Evolutionary conservation across 2,888 invertebrate species (phyloP).

Genomic region (Hoplodrina ambigua): DNA sequence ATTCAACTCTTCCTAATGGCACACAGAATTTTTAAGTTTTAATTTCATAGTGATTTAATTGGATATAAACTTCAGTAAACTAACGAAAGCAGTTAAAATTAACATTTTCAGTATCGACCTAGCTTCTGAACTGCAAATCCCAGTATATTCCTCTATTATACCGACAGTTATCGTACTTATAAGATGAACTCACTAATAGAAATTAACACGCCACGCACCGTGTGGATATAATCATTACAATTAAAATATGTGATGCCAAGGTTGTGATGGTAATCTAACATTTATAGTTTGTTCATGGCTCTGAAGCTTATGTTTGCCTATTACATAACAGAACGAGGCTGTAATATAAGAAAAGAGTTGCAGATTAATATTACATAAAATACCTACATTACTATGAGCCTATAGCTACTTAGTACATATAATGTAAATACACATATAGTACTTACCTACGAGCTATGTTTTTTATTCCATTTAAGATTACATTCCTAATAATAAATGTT

Average conservation of each 20-base stretch:
- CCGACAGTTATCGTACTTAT: constrained; percentile 3
- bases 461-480: not conserved
- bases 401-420: not conserved
- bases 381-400: not conserved
- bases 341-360: constrained; percentile 1
- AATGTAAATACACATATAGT: not conserved
- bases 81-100: not conserved
- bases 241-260: constrained; percentile 13
- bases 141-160: constrained; percentile 6
- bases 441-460: not conserved
- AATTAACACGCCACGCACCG: constrained; percentile 5
- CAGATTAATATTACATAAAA: constrained; percentile 8
- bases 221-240: not conserved
- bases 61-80: not conserved
- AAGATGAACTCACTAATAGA: constrained; percentile 4
- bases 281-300: constrained; percentile 22
- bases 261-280: not conserved
- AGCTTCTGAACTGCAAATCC: constrained; percentile 16
- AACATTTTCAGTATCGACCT: not conserved
- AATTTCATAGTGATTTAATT: not conserved
- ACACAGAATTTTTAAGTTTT: not conserved
- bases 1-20: not conserved
- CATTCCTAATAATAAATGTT: not conserved
- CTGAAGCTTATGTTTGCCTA: constrained; percentile 9
- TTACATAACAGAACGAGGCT: not conserved